These are phyloP conservation scores for Menidia menidia DNA, from an alignment of 2,797 vertebrate species.

Conservation along the genomic window DNA sequence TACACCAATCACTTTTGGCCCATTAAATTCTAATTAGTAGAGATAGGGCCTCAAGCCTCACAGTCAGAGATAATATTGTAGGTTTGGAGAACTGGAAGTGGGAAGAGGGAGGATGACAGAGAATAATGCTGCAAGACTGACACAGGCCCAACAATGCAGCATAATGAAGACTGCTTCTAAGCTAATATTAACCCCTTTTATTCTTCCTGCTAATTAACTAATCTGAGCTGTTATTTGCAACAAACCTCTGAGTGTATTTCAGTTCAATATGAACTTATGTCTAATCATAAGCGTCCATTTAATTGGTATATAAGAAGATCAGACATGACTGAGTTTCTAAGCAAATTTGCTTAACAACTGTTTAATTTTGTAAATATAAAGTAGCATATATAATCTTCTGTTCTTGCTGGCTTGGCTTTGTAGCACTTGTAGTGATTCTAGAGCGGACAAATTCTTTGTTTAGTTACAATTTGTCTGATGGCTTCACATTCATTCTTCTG, in stretches of 20 bases:
- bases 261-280: background rate
- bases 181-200: conserved; percentile 56
- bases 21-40: conserved; percentile 87
- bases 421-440: background rate
- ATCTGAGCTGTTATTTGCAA: conserved; percentile 24
- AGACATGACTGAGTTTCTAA: background rate
- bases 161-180: conserved; percentile 62
- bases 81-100: conserved; percentile 50
- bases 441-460: conserved; percentile 1
- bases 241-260: conserved; percentile 7
- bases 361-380: background rate
- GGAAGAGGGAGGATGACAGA: conserved; percentile 44
- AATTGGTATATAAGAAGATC: background rate
- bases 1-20: conserved; percentile 84
- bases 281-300: background rate
- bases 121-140: conserved; percentile 53
- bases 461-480: conserved; percentile 1
- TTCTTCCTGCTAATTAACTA: conserved; percentile 31
- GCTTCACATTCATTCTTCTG: background rate
- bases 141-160: conserved; percentile 63
- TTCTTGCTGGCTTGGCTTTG: background rate
- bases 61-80: conserved; percentile 75
- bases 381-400: background rate
- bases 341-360: background rate
- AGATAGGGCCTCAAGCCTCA: conserved; percentile 79